phyloP scores from a whole-genome alignment of 2,888 invertebrate species.

The Cotesia congregata region DNA sequence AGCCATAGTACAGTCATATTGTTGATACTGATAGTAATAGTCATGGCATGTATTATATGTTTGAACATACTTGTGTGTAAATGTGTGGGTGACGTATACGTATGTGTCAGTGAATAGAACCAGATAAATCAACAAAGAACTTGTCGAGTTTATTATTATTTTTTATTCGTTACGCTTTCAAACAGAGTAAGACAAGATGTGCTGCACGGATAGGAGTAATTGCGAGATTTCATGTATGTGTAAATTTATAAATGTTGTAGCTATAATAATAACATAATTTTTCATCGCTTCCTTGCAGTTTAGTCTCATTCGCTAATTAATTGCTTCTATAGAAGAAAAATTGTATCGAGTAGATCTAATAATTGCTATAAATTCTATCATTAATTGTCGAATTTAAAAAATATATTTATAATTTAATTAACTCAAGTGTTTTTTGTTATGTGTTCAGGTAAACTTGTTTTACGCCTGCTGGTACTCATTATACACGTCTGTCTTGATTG shows the following conservation, averaged over 20 bases:
- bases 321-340: background rate
- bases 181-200: background rate
- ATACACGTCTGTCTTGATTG: too few species aligned
- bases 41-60: background rate
- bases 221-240: background rate
- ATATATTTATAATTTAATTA: background rate
- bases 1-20: background rate
- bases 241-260: background rate
- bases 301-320: background rate
- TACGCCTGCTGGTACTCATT: too few species aligned
- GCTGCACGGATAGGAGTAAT: background rate
- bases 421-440: background rate
- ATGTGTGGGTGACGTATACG: background rate
- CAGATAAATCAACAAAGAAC: constrained; percentile 6
- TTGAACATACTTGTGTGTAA: background rate
- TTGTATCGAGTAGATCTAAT: background rate
- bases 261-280: background rate
- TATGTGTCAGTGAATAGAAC: background rate
- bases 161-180: background rate
- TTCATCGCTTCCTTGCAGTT: background rate
- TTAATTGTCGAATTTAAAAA: background rate
- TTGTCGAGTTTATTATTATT: constrained; percentile 9
- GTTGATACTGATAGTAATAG: background rate
- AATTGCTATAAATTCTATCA: background rate
- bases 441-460: too few species aligned